phyloP scores from a whole-genome alignment of 2,888 invertebrate genomes.

The Nudaria mundana region DNA sequence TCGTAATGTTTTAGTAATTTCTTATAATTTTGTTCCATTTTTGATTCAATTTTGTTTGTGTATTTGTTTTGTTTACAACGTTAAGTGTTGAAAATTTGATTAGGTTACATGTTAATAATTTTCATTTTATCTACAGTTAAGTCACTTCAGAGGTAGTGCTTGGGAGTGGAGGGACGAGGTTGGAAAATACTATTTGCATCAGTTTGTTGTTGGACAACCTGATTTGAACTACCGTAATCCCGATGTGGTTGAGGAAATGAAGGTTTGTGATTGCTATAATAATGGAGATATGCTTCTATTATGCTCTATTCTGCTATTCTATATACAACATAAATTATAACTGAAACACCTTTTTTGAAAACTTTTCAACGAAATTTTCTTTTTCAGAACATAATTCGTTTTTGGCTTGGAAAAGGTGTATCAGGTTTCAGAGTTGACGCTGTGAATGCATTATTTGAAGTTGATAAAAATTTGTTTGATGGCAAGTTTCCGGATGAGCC shows the following conservation, averaged over 20 bases:
- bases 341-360: no score
- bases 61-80: no score
- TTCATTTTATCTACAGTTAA: constrained; percentile 39
- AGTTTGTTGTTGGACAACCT: constrained; percentile 85
- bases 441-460: constrained; percentile 84
- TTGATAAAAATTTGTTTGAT: constrained; percentile 63
- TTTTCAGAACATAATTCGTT: constrained; percentile 83
- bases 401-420: constrained; percentile 91
- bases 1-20: background rate
- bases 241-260: constrained; percentile 82
- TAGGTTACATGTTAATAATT: no score
- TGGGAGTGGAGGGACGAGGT: constrained; percentile 86
- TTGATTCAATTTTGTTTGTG: background rate
- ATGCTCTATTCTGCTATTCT: no score
- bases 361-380: background rate
- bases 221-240: constrained; percentile 88
- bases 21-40: background rate
- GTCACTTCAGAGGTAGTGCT: constrained; percentile 84
- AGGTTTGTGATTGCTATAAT: no score
- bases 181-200: constrained; percentile 87
- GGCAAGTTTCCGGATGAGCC: constrained; percentile 81
- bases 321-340: no score
- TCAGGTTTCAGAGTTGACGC: constrained; percentile 94
- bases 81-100: no score
- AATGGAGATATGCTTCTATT: no score